phyloP scores from a whole-genome alignment of 2,797 vertebrate genomes.

The Schizopygopsis pylzovi region DNA sequence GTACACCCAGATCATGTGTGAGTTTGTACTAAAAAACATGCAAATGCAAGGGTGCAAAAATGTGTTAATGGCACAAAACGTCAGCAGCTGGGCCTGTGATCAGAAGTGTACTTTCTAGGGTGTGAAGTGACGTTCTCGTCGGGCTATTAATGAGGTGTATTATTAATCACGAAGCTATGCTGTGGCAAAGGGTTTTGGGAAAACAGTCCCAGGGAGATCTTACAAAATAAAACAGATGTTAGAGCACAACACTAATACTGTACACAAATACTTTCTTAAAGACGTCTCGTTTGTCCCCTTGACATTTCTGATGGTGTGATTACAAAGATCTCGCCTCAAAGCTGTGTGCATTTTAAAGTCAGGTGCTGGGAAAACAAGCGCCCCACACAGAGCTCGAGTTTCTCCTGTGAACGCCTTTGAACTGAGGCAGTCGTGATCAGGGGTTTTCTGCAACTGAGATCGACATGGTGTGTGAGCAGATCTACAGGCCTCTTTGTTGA shows the following conservation, averaged over 20 bases:
- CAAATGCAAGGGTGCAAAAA: conserved; percentile 8
- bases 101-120: background rate
- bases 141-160: background rate
- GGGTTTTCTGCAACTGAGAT: conserved; percentile 27
- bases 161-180: background rate
- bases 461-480: background rate
- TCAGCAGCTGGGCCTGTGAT: background rate
- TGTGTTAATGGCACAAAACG: background rate
- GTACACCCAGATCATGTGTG: background rate
- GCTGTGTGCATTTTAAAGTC: conserved; percentile 15
- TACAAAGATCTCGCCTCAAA: background rate
- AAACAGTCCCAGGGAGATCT: background rate
- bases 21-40: background rate
- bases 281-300: background rate
- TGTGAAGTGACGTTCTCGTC: background rate
- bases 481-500: conserved; percentile 14
- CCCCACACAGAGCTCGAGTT: conserved; percentile 19
- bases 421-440: background rate
- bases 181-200: background rate
- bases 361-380: conserved; percentile 20
- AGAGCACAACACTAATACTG: background rate
- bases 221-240: background rate
- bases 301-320: background rate
- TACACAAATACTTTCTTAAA: background rate
- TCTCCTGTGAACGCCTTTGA: conserved; percentile 33